Conservation (phyloP, 2,888 invertebrate species). For the Tanaodytes sp. region DNA sequence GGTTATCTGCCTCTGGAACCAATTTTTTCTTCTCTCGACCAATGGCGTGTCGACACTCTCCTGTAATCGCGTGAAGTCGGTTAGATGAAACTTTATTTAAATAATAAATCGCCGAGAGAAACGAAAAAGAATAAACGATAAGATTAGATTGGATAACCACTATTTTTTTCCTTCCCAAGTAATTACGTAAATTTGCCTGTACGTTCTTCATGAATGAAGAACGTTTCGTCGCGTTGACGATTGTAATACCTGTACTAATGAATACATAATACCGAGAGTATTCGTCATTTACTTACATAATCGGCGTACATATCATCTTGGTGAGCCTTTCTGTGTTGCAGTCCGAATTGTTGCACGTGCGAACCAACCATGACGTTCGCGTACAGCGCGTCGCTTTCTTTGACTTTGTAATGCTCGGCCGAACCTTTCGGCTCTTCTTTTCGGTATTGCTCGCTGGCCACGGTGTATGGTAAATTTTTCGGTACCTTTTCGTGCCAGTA, state of each 20-base stretch:
- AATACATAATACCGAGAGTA: constrained; percentile 15
- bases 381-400: constrained; percentile 87
- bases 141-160: neutral
- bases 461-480: constrained; percentile 90
- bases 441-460: constrained; percentile 90
- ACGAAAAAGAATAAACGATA: too few species aligned
- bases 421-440: constrained; percentile 89
- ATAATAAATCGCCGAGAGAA: neutral
- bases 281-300: constrained; percentile 79
- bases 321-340: constrained; percentile 76
- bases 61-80: constrained; percentile 71
- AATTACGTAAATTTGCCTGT: constrained; percentile 9
- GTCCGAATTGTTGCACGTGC: constrained; percentile 50
- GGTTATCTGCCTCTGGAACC: constrained; percentile 89
- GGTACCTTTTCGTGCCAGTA: constrained; percentile 96
- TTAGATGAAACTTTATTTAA: too few species aligned
- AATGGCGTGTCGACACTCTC: constrained; percentile 92
- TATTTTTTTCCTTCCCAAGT: neutral
- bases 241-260: constrained; percentile 19
- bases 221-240: constrained; percentile 12
- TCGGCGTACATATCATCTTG: constrained; percentile 90
- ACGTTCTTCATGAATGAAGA: constrained; percentile 25
- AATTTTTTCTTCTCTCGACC: constrained; percentile 88
- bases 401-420: constrained; percentile 88
- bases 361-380: constrained; percentile 81